A percentile compares a stretch with the other conserved stretches of the same genome.
Evolutionary conservation across 2,113 vertebrate genomes (phyloP).

Genomic region (Gopherus evgoodei): DNA sequence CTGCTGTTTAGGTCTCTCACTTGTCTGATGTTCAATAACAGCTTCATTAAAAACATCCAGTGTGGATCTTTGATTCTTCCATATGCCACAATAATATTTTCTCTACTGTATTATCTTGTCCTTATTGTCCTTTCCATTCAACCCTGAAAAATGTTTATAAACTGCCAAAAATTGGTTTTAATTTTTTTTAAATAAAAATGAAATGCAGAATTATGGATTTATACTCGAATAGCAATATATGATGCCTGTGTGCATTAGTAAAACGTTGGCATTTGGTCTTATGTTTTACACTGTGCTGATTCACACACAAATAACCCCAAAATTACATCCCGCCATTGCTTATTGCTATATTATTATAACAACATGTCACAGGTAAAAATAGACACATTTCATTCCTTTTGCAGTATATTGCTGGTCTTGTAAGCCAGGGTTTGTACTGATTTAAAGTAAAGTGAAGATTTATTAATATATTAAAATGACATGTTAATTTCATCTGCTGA

Average conservation of each 20-base stretch:
- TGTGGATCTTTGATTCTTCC: neutral
- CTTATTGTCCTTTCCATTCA: neutral
- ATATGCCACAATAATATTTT: neutral
- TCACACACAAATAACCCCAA: neutral
- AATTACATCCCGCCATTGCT: neutral
- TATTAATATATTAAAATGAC: neutral
- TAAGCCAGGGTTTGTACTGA: conserved; percentile 6
- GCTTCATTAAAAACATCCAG: neutral
- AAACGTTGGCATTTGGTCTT: neutral
- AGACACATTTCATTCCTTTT: neutral
- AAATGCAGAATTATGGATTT: neutral
- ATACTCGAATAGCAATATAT: neutral
- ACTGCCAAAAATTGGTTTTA: neutral
- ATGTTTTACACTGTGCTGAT: neutral
- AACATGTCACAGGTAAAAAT: neutral
- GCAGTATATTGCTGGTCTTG: neutral
- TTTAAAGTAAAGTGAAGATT: neutral
- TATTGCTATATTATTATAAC: neutral
- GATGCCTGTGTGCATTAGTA: neutral
- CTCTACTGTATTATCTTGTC: neutral
- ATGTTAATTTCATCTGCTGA: neutral
- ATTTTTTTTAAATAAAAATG: neutral
- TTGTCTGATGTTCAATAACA: neutral
- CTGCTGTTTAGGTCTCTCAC: neutral
- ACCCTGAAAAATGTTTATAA: neutral